Evolutionary conservation across 2,888 invertebrate species (phyloP), one percentile per base, ranked within the genome.

Genomic region (Hartigia nigra): DNA sequence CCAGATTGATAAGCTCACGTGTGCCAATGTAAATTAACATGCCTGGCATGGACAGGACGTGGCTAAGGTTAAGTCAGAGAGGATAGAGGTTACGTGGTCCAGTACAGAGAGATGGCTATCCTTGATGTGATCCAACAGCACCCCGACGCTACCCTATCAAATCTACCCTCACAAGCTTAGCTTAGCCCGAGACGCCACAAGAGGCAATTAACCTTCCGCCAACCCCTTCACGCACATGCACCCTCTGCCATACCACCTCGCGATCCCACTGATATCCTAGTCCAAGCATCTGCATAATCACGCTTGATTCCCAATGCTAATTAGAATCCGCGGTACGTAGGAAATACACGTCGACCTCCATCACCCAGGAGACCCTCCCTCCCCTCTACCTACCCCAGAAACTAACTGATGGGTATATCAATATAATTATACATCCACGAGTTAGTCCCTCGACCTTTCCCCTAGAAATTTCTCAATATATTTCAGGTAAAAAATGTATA

Each of bases 301-400:
- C 88, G 87, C 87, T 85, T 86, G 89, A 89, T 90, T 90, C 88
- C 90, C 89, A 88, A 90, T 90, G 90, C 90, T 91, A 91, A 90
- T 91, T 90, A 91, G 89, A 89, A 86, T 87, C 86, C 86, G 83
- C 84, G 86, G 87, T 85, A 86, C 85, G 85, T 84, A 84, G 87
- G 88, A 85, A 87, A 86, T 88, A 88, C 87, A 84, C 87, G 87
- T 88, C 87, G 84, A 87, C 88, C 89, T 86, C 86, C 86, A 81
- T 89, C 86, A 89, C 83, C 85, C 86, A 82, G 77, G 76, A 82
- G 82, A 83, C 79, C 79, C 77, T 83, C 79, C 79, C 77, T 83
- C 84, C 84, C 80, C 84, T 81, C 82, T 82, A 82, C 81, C 55
- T 23, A 23, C 23, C 23, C 55, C 23, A 9, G 23, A 55, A 55